Evolutionary conservation across 1,140 invertebrate genomes (phyloP).

Genomic region (Leptinotarsa texana): DNA sequence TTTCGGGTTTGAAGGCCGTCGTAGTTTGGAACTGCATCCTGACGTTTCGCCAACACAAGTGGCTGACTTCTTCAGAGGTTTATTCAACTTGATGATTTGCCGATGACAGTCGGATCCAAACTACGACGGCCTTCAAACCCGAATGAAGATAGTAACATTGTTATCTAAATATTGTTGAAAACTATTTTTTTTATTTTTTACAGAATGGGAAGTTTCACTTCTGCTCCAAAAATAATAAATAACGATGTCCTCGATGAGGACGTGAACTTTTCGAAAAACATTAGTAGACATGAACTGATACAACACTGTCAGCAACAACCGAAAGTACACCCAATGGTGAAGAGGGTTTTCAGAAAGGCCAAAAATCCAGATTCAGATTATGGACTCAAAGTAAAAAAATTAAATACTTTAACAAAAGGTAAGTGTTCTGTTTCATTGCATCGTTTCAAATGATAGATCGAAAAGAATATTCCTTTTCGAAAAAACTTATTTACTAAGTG

Average conservation of each 20-base stretch:
- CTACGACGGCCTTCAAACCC: no score
- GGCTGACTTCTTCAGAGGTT: no score
- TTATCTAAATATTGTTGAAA: no score
- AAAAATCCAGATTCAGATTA: conserved; percentile 30
- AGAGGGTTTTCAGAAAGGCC: conserved; percentile 53
- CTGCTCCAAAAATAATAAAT: conserved; percentile 68
- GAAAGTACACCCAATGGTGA: conserved; percentile 56
- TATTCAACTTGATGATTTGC: no score
- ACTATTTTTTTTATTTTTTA: conserved; percentile 45
- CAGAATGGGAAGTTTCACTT: conserved; percentile 77
- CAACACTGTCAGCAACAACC: conserved; percentile 59
- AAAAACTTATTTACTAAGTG: no score
- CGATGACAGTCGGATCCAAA: no score
- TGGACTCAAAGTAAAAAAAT: conserved; percentile 55
- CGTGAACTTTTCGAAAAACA: conserved; percentile 58
- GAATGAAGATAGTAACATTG: no score
- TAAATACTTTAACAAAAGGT: conserved; percentile 58
- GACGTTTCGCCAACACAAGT: no score
- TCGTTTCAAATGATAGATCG: no score
- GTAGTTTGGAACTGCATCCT: no score
- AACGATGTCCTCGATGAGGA: conserved; percentile 68
- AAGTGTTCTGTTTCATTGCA: background rate
- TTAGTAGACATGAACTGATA: conserved; percentile 60
- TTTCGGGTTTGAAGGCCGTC: no score
- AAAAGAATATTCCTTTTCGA: no score